phyloP scores from a whole-genome alignment of 2,113 vertebrate genomes.

The Nycticorax nycticorax region DNA sequence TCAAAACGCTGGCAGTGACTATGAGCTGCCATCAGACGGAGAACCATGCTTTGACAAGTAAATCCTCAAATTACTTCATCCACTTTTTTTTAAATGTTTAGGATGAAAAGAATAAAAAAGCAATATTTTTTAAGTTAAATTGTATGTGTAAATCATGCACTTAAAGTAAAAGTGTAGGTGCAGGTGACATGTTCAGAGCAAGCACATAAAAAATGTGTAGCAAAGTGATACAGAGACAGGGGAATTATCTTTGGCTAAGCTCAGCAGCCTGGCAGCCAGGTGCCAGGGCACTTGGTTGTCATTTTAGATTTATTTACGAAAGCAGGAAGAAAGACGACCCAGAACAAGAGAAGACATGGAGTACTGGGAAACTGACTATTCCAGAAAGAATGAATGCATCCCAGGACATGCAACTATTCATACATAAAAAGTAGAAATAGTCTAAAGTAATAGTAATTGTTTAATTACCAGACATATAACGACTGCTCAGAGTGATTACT shows the following conservation, averaged over 20 bases:
- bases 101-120: not conserved
- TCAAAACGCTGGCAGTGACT: not conserved
- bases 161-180: not conserved
- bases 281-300: not conserved
- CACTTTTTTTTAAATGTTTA: not conserved
- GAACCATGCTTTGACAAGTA: not conserved
- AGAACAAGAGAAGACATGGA: not conserved
- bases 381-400: not conserved
- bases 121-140: not conserved
- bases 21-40: not conserved
- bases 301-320: not conserved
- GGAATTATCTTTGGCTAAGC: not conserved
- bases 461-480: not conserved
- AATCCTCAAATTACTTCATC: not conserved
- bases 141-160: not conserved
- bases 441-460: not conserved
- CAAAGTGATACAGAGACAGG: not conserved
- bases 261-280: not conserved
- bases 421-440: not conserved
- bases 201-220: not conserved
- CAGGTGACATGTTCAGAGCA: not conserved
- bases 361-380: not conserved
- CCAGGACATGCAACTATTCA: not conserved
- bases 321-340: not conserved
- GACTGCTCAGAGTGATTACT: not conserved